Conservation (phyloP, 2,113 vertebrate genomes). For the Paedocypris sp. region DNA sequence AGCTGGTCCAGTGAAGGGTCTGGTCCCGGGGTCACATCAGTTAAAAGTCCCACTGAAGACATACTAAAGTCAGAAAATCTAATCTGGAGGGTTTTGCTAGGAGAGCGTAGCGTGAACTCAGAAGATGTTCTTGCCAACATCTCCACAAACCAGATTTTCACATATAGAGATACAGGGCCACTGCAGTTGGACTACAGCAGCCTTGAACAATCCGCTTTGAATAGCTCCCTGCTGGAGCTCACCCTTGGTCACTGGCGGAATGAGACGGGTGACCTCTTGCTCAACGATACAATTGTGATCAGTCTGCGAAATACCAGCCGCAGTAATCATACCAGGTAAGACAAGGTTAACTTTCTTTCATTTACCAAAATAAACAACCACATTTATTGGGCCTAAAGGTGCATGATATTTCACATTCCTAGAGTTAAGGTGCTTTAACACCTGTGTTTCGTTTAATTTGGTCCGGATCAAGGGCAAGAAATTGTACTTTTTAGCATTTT, state of each 20-base stretch:
- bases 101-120: slow-evolving; percentile 46
- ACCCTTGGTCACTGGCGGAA: slow-evolving; percentile 62
- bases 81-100: slow-evolving; percentile 72
- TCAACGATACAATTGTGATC: slow-evolving; percentile 64
- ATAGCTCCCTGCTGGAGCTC: slow-evolving; percentile 73
- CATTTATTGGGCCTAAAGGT: not conserved
- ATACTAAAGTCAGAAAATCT: slow-evolving; percentile 63
- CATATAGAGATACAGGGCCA: slow-evolving; percentile 53
- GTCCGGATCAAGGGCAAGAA: no score
- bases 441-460: no score
- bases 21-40: slow-evolving; percentile 36
- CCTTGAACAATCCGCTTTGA: slow-evolving; percentile 52
- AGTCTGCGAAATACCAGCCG: slow-evolving; percentile 55
- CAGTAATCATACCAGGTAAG: slow-evolving; percentile 84
- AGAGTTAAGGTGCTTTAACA: no score
- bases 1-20: slow-evolving; percentile 38
- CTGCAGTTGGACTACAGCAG: slow-evolving; percentile 65
- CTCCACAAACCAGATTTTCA: slow-evolving; percentile 73
- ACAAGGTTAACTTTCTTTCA: not conserved
- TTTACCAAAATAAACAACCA: no score
- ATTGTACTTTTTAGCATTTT: no score
- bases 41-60: slow-evolving; percentile 51
- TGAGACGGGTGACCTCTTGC: slow-evolving; percentile 57
- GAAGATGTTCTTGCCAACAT: slow-evolving; percentile 70
- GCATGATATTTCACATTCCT: no score